phyloP scores from a whole-genome alignment of 2,113 vertebrate species.

The Colius striatus region DNA sequence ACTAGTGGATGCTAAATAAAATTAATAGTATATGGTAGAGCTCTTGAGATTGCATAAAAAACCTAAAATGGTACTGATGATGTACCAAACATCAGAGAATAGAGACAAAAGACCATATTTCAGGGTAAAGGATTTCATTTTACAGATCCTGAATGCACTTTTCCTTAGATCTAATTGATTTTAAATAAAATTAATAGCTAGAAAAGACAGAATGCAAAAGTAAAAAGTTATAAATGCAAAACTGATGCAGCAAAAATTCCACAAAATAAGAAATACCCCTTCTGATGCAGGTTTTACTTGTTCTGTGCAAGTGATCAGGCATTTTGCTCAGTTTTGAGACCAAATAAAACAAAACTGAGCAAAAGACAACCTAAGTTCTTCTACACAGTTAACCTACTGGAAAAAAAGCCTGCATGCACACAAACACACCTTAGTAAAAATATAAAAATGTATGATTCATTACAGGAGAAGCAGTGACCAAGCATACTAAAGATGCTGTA shows the following conservation, averaged over 20 bases:
- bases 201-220: background rate
- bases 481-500: background rate
- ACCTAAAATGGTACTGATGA: background rate
- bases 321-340: background rate
- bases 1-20: background rate
- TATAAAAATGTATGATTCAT: background rate
- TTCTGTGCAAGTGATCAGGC: background rate
- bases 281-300: background rate
- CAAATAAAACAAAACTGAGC: background rate
- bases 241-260: background rate
- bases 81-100: background rate
- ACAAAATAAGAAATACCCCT: background rate
- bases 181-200: background rate
- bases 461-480: background rate
- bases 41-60: background rate
- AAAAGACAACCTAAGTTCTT: background rate
- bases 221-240: background rate
- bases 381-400: background rate
- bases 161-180: background rate
- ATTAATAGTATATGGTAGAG: background rate
- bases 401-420: background rate
- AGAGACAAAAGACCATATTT: background rate
- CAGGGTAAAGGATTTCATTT: background rate
- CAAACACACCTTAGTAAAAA: background rate
- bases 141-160: background rate